Base-by-base conservation (phyloP, 2,797 vertebrate genomes). In the Clarias platycephalus region DNA sequence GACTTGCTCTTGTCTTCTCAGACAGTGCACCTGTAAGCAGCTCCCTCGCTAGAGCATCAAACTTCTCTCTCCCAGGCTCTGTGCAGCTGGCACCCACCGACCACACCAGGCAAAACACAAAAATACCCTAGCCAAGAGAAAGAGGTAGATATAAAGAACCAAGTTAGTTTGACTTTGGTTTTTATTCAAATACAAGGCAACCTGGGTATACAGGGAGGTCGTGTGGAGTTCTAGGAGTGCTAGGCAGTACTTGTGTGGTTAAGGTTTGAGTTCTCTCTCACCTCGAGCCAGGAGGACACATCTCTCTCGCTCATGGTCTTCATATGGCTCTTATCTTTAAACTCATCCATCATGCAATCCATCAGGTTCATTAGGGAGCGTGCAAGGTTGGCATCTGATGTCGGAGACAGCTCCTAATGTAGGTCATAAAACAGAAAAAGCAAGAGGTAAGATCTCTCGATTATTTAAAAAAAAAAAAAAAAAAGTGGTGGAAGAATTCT, bases 331-430 rank as follows among this genome's bases (percentile, higher is more conserved):
- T 2, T 2, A 49, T 49, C 2, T 0, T 49, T 49, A 49, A 49
- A 49, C 44, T 49, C 44, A 3, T 49, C 44, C 44, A 49, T 49
- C 44, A 49, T 49, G 44, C 44, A 49, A 49, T 49, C 44, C 44
- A 98, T 97, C 84, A 98, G 93, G 91, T 96, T 97, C 96, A 97
- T 98, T 84, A 98, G 91, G 67, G 97, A 97, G 80, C 90, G 93
- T 70, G 96, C 95, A 82, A 98, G 92, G 88, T 97, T 97, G 86
- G 96, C 94, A 90, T 98, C 96, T 80, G 96, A 96, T 3, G 96
- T 98, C n/a, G 96, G 95, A 70, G 95, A 97, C 83, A 97, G 90
- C 90, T 98, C 97, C 97, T 97, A 86, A 81, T 89, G 83, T 16
- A 22, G 58, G 70, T 77, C 24, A 87, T 83, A 89, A 88, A 87